Percentiles rank a stretch among this genome's conserved stretches.
These are phyloP conservation scores for Rhyacophila brunnea DNA, from an alignment of 1,140 invertebrate species.

Conservation along the genomic window DNA sequence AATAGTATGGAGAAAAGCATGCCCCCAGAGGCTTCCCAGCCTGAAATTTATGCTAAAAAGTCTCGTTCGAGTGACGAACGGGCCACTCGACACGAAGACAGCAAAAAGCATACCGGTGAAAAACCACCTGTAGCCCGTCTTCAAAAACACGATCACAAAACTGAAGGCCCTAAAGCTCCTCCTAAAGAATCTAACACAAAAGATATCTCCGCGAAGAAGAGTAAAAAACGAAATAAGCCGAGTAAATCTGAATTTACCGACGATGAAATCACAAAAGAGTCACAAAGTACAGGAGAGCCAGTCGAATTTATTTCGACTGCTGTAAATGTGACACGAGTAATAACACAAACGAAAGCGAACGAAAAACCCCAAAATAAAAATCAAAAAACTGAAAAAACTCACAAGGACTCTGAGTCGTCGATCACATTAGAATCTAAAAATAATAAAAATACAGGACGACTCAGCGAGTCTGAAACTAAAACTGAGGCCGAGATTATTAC, in stretches of 20 bases:
- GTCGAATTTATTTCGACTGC: conserved; percentile 10
- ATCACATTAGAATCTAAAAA: neutral
- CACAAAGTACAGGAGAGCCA: conserved; percentile 26
- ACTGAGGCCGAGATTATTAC: conserved; percentile 14
- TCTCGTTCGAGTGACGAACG: conserved; percentile 41
- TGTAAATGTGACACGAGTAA: conserved; percentile 5
- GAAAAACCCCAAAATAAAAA: conserved; percentile 31
- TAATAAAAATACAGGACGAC: neutral
- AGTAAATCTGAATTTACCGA: conserved; percentile 21
- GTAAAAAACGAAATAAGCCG: conserved; percentile 31
- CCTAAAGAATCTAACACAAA: conserved; percentile 15
- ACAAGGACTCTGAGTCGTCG: neutral
- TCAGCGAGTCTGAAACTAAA: conserved; percentile 29
- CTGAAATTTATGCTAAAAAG: conserved; percentile 29
- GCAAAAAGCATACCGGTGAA: conserved; percentile 29
- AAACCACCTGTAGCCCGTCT: conserved; percentile 10
- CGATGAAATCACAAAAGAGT: conserved; percentile 7
- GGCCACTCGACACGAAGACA: conserved; percentile 37
- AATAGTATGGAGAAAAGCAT: neutral
- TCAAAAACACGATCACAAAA: conserved; percentile 16
- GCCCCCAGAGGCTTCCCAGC: neutral
- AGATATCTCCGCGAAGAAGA: conserved; percentile 22
- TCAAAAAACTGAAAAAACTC: neutral
- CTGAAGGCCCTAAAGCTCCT: conserved; percentile 12
- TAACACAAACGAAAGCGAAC: neutral